Percentiles rank a stretch among this genome's conserved stretches.
phyloP scores from a whole-genome alignment of 2,797 vertebrate genomes.

The Chelidonichthys spinosus region DNA sequence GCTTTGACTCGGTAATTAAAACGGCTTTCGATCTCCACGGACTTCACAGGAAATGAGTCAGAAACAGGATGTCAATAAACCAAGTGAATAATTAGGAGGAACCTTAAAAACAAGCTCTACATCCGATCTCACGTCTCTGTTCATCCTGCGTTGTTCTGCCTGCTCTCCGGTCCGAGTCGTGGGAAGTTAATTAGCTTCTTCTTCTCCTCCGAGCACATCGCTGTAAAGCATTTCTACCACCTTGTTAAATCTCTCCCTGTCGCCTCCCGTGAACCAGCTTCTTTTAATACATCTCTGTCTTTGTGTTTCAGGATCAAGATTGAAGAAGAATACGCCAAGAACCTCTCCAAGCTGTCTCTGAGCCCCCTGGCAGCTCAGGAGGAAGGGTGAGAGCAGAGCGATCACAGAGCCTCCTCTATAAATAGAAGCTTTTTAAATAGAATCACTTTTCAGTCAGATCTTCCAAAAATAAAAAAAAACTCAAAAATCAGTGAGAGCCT shows the following conservation, averaged over 20 bases:
- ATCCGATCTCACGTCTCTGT: constrained; percentile 38
- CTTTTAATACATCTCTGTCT: constrained; percentile 20
- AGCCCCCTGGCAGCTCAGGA: constrained; percentile 95
- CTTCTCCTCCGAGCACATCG: too few relatives aligned
- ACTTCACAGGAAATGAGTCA: constrained; percentile 1
- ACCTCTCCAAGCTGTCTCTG: constrained; percentile 96
- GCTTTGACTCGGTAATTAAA: constrained; percentile 15
- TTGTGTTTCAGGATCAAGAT: constrained; percentile 93
- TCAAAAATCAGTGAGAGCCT: too few relatives aligned
- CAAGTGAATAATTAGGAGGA: constrained; percentile 15
- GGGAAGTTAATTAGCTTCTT: constrained; percentile 33
- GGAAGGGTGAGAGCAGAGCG: constrained; percentile 89
- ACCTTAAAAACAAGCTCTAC: background rate
- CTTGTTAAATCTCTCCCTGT: too few relatives aligned
- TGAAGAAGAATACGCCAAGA: constrained; percentile 98
- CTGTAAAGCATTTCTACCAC: constrained; percentile 1
- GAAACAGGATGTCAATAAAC: constrained; percentile 7
- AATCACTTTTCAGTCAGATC: background rate
- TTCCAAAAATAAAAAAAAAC: too few relatives aligned
- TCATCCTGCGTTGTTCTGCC: too few relatives aligned
- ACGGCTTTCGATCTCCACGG: background rate
- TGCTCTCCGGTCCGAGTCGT: background rate
- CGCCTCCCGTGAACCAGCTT: background rate
- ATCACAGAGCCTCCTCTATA: too few relatives aligned
- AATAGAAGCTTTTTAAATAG: constrained; percentile 4